A percentile compares a stretch with the other conserved stretches of the same genome.
Conservation (phyloP, 2,113 vertebrate species). For the Lathamus discolor region DNA sequence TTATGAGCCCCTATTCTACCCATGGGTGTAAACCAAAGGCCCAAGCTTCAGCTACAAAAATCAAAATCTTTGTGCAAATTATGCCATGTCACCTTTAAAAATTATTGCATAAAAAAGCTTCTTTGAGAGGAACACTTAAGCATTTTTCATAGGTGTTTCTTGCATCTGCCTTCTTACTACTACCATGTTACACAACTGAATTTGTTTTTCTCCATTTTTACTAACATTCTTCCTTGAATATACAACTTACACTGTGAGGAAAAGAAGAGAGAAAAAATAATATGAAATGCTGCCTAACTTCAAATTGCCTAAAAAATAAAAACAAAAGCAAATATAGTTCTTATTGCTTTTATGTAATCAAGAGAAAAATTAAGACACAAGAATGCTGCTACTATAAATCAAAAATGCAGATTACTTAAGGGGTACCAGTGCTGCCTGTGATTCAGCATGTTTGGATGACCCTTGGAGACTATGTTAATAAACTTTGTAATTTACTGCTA, state of each 20-base stretch:
- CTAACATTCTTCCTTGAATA: not conserved
- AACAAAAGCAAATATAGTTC: not conserved
- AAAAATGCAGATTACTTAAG: not conserved
- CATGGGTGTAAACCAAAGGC: not conserved
- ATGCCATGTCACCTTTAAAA: not conserved
- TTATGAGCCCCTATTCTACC: not conserved
- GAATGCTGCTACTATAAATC: not conserved
- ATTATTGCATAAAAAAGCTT: not conserved
- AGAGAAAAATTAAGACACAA: not conserved
- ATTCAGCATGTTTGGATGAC: slow-evolving; percentile 10
- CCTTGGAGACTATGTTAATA: slow-evolving; percentile 23
- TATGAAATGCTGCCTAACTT: not conserved
- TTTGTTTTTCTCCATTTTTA: not conserved
- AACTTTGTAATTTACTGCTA: not conserved
- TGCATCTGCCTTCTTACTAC: not conserved
- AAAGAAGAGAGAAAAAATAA: not conserved
- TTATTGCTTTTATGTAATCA: slow-evolving; percentile 11
- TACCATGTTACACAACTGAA: not conserved
- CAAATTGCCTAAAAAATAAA: not conserved
- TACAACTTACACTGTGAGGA: not conserved
- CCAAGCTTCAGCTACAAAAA: not conserved
- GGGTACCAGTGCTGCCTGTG: not conserved
- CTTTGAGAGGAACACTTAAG: not conserved
- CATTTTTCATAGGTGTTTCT: not conserved
- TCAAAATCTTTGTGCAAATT: slow-evolving; percentile 10